Base-by-base conservation (phyloP, 64 coral and sea anemone species). In the Actinia tenebrosa region DNA sequence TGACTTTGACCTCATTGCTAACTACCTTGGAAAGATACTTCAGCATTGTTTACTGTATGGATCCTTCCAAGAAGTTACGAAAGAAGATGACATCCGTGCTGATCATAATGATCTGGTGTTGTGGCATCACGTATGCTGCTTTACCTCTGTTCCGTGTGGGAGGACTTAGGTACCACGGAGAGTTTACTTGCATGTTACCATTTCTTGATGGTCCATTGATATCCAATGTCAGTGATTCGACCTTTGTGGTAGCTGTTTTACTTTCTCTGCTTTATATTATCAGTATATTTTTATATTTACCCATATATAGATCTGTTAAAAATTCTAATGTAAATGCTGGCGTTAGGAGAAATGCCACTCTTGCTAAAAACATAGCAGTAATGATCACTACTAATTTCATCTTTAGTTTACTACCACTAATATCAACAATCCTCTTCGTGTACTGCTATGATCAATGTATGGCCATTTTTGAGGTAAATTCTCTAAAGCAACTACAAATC, bases 101-200 rank as follows among this genome's bases (percentile, higher is more conserved):
- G 6, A 56, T 80, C 53, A 54, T 47, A 1, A 61, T 30, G 60
- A 61, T 91, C n/a, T 91, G 89, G 89, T 52, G 42, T 45, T 16
- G 45, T 69, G 78, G 84, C 16, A 63, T 91, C 66, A 25, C 54
- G 10, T 91, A 81, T 71, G 85, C 89, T 15, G n/a, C 87, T 6
- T 52, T 91, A 86, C 54, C 89, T 13, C 64, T 91, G 20, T 80
- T 91, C 56, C 84, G 44, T 42, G 78, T 91, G 0, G 84, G 78
- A 78, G 85, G 89, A 23, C 86, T 91, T 59, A 86, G 84, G 44
- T 91, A 91, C 56, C 89, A 91, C 43, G 89, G 89, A 0, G 89
- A 91, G 45, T 91, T 79, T 56, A 86, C 71, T 6, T 91, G 89
- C 59, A 91, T 91, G 89, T 56, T 91, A 50, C 89, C 89, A 86